These are phyloP conservation scores for Alloplasta piceator DNA, from an alignment of 2,888 invertebrate species.

Conservation along the genomic window DNA sequence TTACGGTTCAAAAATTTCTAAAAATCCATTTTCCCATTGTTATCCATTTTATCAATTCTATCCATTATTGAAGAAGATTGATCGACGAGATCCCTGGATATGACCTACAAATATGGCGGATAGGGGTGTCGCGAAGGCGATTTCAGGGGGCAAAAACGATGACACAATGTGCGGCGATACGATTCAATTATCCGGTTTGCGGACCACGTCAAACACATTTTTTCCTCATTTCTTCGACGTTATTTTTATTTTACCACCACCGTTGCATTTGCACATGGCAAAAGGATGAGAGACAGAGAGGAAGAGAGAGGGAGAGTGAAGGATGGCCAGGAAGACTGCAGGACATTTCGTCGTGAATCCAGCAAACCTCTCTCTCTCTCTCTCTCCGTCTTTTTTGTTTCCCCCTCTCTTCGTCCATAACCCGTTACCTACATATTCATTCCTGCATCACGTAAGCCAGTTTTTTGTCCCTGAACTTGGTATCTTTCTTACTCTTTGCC, in stretches of 20 bases:
- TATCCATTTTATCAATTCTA: no score
- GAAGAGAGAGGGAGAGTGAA: constrained; percentile 62
- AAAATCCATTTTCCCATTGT: no score
- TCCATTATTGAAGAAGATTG: no score
- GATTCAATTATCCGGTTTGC: constrained; percentile 45
- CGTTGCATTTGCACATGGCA: constrained; percentile 54
- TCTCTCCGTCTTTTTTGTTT: constrained; percentile 23
- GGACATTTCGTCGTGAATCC: constrained; percentile 15
- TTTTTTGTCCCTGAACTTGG: constrained; percentile 43
- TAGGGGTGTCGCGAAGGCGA: neutral
- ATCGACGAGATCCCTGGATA: neutral
- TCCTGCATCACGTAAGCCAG: constrained; percentile 57
- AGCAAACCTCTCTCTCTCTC: constrained; percentile 11
- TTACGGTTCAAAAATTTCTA: no score
- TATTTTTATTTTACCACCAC: neutral
- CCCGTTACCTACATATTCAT: constrained; percentile 52
- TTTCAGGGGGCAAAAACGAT: constrained; percentile 9
- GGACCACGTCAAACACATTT: constrained; percentile 22
- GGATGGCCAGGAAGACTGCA: no score
- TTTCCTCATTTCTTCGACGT: no score
- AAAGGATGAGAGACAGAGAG: constrained; percentile 62
- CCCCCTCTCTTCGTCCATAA: constrained; percentile 19
- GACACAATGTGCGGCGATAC: constrained; percentile 26
- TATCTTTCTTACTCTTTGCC: constrained; percentile 25
- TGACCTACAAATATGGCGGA: neutral